These are phyloP conservation scores for Hoplostethus mediterraneus DNA, from an alignment of 2,797 vertebrate species.

Conservation along the genomic window DNA sequence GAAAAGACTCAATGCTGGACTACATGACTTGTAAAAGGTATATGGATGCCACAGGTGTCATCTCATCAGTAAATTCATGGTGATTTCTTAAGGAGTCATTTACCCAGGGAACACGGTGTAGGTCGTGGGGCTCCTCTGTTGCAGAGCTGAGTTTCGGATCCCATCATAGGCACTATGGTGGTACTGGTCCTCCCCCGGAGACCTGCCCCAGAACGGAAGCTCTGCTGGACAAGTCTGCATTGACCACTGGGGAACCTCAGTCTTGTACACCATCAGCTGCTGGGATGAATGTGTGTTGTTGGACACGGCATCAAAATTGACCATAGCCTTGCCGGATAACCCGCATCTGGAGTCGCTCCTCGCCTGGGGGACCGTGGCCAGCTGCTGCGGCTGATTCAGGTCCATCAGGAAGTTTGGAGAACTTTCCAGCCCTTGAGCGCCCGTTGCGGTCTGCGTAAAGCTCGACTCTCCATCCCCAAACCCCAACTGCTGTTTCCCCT, in stretches of 20 bases:
- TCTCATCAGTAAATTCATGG: too few species aligned
- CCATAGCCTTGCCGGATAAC: slow-evolving; percentile 47
- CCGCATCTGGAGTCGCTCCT: slow-evolving; percentile 66
- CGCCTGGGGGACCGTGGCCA: slow-evolving; percentile 38
- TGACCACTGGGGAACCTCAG: slow-evolving; percentile 73
- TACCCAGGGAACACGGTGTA: slow-evolving; percentile 79
- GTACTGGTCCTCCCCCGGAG: slow-evolving; percentile 69
- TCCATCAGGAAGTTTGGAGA: slow-evolving; percentile 72
- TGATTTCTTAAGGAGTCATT: slow-evolving; percentile 1
- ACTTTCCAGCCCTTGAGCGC: slow-evolving; percentile 47
- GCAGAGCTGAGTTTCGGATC: slow-evolving; percentile 60
- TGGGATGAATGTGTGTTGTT: slow-evolving; percentile 37
- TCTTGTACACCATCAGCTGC: slow-evolving; percentile 69
- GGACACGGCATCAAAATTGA: slow-evolving; percentile 50
- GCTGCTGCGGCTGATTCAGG: slow-evolving; percentile 62
- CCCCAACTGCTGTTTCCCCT: slow-evolving; percentile 60
- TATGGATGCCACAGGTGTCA: too few species aligned
- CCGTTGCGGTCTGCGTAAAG: slow-evolving; percentile 32
- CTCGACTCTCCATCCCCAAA: slow-evolving; percentile 48
- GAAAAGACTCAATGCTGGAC: too few species aligned
- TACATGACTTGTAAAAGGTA: too few species aligned
- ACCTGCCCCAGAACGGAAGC: slow-evolving; percentile 76
- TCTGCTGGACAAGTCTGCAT: slow-evolving; percentile 60
- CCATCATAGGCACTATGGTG: slow-evolving; percentile 62
- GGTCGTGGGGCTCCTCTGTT: slow-evolving; percentile 62